Evolutionary conservation across 2,888 invertebrate species (phyloP), one percentile per base, ranked within the genome.

Genomic region (Conchocele bisecta): DNA sequence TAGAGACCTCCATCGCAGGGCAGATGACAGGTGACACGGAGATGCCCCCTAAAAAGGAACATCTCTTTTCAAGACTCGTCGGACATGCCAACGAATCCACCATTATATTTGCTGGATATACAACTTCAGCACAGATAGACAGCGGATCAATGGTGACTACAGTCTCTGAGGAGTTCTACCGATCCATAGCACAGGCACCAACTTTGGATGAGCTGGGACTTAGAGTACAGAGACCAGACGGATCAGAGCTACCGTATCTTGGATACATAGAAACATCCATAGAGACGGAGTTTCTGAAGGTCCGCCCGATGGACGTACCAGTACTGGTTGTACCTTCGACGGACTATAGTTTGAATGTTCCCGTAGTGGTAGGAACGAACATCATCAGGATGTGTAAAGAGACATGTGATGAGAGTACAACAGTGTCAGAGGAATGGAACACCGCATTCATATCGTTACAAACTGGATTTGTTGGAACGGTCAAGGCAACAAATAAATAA

Each of bases 61-160:
- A n/a, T n/a, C n/a, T n/a, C n/a, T n/a, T n/a, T n/a, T n/a, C n/a
- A n/a, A 53, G 53, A 35, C 17, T 56, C n/a, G 37, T 28, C 7
- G 41, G 56, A 22, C 35, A 56, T 9, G 22, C 56, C 17, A 39
- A 41, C 17, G 56, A 56, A 9, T 22, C 29, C 15, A 3, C 11
- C 5, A 22, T 53, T 53, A 9, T 3, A 20, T 31, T 53, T 3
- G 33, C 37, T 13, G 50, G 50, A 3, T 7, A 20, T 4, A 20
- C 11, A 41, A 26, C 33, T 13, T 31, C 50, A 13, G 51, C 61
- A 20, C 41, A 51, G 20, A 51, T 61, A 15, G 61, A 61, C 29
- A 61, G 46, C 7, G 61, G 61, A 29, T 61, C 51, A 26, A 50
- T 41, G 61, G 31, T 61, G 1, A 61, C 46, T 22, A 50, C 51